phyloP scores from a whole-genome alignment of 2,113 vertebrate species.

The Otus sunia region DNA sequence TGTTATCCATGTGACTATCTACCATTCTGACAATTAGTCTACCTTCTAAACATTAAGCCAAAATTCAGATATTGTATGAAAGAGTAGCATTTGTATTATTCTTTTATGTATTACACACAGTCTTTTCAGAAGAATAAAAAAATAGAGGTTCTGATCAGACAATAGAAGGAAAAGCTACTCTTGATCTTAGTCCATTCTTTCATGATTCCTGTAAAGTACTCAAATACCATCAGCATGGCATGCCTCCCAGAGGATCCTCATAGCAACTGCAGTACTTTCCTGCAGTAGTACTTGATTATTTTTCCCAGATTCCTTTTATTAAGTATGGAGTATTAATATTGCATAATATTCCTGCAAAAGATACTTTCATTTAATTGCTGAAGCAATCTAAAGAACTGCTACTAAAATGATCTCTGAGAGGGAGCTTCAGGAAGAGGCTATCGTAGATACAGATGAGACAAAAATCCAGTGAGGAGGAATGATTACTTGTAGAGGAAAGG shows the following conservation, averaged over 20 bases:
- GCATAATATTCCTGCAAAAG: neutral
- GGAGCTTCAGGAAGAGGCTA: neutral
- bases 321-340: neutral
- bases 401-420: neutral
- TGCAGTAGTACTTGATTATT: neutral
- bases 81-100: neutral
- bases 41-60: neutral
- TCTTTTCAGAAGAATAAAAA: neutral
- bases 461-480: neutral
- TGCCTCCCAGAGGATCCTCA: neutral
- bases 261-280: neutral
- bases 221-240: neutral
- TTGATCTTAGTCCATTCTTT: neutral
- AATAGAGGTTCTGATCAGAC: neutral
- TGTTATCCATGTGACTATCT: neutral
- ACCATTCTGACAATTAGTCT: neutral
- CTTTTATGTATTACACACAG: neutral
- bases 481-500: neutral
- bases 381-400: neutral
- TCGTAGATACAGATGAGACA: neutral
- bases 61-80: neutral
- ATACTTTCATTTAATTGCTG: neutral
- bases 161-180: neutral
- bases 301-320: neutral
- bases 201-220: neutral